Evolutionary conservation across 2,797 vertebrate genomes (phyloP).

Genomic region (Cyprinodon diabolis): DNA sequence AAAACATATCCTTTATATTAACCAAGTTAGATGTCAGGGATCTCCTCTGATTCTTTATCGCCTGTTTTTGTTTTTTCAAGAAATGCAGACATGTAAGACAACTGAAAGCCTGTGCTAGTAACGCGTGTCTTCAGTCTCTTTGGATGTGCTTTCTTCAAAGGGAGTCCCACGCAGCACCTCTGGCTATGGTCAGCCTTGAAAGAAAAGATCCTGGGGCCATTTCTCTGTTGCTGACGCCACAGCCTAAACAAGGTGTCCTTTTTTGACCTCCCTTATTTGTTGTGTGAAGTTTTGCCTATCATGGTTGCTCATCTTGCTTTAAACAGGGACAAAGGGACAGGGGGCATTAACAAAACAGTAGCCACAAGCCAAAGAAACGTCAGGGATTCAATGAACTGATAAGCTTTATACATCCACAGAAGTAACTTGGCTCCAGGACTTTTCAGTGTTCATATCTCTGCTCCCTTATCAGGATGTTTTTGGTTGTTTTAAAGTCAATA

Average conservation of each 20-base stretch:
- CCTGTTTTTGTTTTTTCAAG: conserved; percentile 21
- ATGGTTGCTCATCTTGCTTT: conserved; percentile 45
- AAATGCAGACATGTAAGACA: conserved; percentile 16
- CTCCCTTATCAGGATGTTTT: conserved; percentile 43
- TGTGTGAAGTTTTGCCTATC: conserved; percentile 43
- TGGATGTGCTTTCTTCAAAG: conserved; percentile 64
- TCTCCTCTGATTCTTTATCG: conserved; percentile 23
- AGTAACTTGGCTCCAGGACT: conserved; percentile 4
- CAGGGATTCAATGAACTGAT: conserved; percentile 35
- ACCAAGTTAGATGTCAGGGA: conserved; percentile 10
- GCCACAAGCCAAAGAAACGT: conserved; percentile 55
- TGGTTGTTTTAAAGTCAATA: conserved; percentile 13
- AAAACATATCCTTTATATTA: conserved; percentile 16
- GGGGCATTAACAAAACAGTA: conserved; percentile 40
- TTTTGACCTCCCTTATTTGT: conserved; percentile 58
- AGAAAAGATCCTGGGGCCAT: conserved; percentile 58
- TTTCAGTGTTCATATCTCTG: conserved; percentile 29
- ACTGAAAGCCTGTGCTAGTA: conserved; percentile 35
- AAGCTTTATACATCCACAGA: conserved; percentile 21
- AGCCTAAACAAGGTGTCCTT: conserved; percentile 56
- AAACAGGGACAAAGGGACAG: conserved; percentile 34
- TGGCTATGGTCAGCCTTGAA: conserved; percentile 46
- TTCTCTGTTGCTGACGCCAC: conserved; percentile 63
- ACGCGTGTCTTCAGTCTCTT: conserved; percentile 54
- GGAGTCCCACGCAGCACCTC: conserved; percentile 41